A percentile compares a stretch with the other conserved stretches of the same genome.
Evolutionary conservation across 2,797 vertebrate genomes (phyloP).

Genomic region (Melanogrammus aeglefinus): DNA sequence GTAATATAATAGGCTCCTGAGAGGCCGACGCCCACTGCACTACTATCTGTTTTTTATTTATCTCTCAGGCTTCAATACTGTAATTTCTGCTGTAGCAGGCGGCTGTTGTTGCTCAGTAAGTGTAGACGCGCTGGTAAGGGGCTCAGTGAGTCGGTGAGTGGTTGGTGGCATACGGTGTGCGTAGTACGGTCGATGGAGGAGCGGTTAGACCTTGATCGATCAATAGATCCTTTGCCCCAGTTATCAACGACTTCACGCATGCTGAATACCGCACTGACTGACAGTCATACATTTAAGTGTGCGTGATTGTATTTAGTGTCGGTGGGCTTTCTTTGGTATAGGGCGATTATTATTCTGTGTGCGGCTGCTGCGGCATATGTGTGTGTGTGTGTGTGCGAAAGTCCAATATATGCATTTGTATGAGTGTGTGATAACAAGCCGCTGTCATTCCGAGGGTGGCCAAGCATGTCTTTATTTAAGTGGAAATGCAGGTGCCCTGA

Average conservation of each 20-base stretch:
- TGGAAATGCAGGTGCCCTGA: slow-evolving; percentile 49
- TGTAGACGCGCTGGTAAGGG: slow-evolving; percentile 33
- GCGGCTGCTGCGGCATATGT: slow-evolving; percentile 9
- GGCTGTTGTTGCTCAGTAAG: background rate
- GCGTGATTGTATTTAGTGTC: background rate
- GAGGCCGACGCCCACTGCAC: no score
- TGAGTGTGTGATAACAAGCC: slow-evolving; percentile 46
- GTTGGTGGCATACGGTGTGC: background rate
- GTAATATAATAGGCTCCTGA: background rate
- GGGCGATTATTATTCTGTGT: slow-evolving; percentile 45
- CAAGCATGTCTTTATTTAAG: slow-evolving; percentile 56
- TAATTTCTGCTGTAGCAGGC: background rate
- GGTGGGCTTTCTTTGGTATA: slow-evolving; percentile 19
- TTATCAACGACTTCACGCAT: slow-evolving; percentile 41
- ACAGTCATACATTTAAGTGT: slow-evolving; percentile 40
- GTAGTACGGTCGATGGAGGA: slow-evolving; percentile 34
- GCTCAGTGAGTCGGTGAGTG: background rate
- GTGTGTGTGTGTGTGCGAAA: slow-evolving; percentile 17
- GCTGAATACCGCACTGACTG: slow-evolving; percentile 28
- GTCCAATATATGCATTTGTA: background rate
- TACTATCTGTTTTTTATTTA: no score
- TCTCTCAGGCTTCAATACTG: background rate
- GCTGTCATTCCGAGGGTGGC: slow-evolving; percentile 47
- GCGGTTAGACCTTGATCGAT: slow-evolving; percentile 53
- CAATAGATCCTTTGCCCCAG: slow-evolving; percentile 46